phyloP scores from a whole-genome alignment of 2,113 vertebrate species.

The Chaenocephalus aceratus region DNA sequence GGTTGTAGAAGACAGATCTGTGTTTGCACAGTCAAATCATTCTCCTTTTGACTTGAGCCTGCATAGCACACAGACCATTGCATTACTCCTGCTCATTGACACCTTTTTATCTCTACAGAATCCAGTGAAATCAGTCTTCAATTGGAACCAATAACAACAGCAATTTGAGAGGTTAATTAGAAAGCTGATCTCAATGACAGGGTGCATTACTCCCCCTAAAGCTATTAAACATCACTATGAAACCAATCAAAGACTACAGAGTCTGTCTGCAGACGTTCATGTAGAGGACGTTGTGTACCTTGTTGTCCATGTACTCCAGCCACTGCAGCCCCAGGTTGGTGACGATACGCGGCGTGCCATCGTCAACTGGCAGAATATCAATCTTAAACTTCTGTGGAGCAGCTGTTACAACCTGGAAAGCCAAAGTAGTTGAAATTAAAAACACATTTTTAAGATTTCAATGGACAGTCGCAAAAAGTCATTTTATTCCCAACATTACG shows the following conservation, averaged over 20 bases:
- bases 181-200: neutral
- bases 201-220: neutral
- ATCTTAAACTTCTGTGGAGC: slow-evolving; percentile 92
- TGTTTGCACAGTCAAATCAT: neutral
- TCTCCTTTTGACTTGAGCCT: neutral
- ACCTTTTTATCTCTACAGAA: too few species aligned
- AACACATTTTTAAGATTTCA: neutral
- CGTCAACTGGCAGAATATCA: slow-evolving; percentile 91
- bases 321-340: slow-evolving; percentile 97
- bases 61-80: too few species aligned
- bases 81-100: too few species aligned
- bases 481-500: neutral
- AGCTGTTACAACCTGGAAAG: slow-evolving; percentile 88
- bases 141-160: too few species aligned
- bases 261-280: neutral
- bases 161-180: neutral
- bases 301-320: slow-evolving; percentile 92
- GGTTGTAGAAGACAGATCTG: neutral
- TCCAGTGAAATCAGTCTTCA: too few species aligned
- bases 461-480: neutral
- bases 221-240: neutral
- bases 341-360: slow-evolving; percentile 92
- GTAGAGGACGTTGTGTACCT: slow-evolving; percentile 78
- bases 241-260: neutral
- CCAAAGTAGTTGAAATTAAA: neutral